Conservation (phyloP, 2,797 vertebrate species). For the Ciconia nigra region DNA sequence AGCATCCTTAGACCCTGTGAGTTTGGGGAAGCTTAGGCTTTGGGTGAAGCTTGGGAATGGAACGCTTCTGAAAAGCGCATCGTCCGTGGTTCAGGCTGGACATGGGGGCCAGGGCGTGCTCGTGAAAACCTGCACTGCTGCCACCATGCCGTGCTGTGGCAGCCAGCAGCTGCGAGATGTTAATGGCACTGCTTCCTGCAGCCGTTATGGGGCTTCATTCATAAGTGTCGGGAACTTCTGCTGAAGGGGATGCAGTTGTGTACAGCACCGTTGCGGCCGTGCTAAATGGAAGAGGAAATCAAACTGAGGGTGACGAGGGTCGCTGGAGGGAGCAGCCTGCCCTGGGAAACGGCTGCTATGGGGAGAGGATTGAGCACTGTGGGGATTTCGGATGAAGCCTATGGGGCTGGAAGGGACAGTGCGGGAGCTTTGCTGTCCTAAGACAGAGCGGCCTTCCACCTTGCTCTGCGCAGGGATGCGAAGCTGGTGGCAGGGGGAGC, state of each 20-base stretch:
- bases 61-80: fast-evolving
- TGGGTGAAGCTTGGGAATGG: not conserved
- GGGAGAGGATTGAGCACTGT: not conserved
- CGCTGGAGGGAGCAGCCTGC: not conserved
- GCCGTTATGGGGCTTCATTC: not conserved
- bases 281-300: not conserved
- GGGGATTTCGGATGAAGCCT: fast-evolving
- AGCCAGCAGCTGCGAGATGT: not conserved
- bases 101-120: not conserved
- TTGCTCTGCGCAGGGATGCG: fast-evolving
- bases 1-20: not conserved
- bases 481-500: not conserved
- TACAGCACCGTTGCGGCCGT: too few relatives aligned
- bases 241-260: not conserved
- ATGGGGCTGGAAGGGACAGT: not conserved
- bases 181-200: not conserved
- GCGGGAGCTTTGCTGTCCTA: not conserved
- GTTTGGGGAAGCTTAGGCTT: too few relatives aligned
- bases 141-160: fast-evolving
- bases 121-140: fast-evolving
- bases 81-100: fast-evolving
- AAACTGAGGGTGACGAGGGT: not conserved
- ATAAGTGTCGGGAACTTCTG: not conserved
- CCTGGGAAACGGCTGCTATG: fast-evolving
- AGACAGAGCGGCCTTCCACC: fast-evolving